phyloP scores from a whole-genome alignment of 2,888 invertebrate genomes.

The Polydrusus tereticollis region DNA sequence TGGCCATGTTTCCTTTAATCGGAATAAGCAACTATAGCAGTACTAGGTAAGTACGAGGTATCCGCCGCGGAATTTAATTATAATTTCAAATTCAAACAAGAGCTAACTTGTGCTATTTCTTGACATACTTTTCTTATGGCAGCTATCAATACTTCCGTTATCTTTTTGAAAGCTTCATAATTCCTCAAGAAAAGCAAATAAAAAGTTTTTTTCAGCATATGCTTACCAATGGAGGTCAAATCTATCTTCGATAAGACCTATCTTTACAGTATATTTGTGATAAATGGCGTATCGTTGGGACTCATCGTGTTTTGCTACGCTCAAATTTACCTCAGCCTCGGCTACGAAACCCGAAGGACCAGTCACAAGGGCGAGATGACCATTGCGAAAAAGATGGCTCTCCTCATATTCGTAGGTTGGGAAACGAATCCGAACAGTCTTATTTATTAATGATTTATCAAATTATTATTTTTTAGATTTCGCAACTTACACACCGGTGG shows the following conservation, averaged over 20 bases:
- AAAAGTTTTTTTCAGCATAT: slow-evolving; percentile 82
- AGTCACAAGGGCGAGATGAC: slow-evolving; percentile 75
- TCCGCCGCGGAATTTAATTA: not conserved
- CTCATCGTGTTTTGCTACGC: slow-evolving; percentile 88
- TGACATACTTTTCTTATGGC: too few species aligned
- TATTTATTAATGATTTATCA: not conserved
- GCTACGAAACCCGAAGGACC: slow-evolving; percentile 75
- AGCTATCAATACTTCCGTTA: too few species aligned
- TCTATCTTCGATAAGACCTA: slow-evolving; percentile 79
- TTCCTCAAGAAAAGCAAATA: too few species aligned
- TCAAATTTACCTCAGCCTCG: slow-evolving; percentile 85
- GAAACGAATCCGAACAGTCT: too few species aligned
- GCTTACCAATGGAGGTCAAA: slow-evolving; percentile 87
- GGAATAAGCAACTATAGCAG: slow-evolving; percentile 91
- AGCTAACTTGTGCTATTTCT: not conserved
- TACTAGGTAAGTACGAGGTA: slow-evolving; percentile 72
- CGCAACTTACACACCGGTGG: slow-evolving; percentile 88
- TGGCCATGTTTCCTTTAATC: slow-evolving; percentile 84
- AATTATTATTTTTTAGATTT: slow-evolving; percentile 78
- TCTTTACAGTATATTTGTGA: slow-evolving; percentile 79
- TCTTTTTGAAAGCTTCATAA: too few species aligned
- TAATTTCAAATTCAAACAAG: not conserved
- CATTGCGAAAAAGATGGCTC: slow-evolving; percentile 90
- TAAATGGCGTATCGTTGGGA: slow-evolving; percentile 85
- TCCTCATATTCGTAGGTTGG: slow-evolving; percentile 78